Evolutionary conservation across 1,140 invertebrate genomes (phyloP).

Genomic region (Phocides pigmalion): DNA sequence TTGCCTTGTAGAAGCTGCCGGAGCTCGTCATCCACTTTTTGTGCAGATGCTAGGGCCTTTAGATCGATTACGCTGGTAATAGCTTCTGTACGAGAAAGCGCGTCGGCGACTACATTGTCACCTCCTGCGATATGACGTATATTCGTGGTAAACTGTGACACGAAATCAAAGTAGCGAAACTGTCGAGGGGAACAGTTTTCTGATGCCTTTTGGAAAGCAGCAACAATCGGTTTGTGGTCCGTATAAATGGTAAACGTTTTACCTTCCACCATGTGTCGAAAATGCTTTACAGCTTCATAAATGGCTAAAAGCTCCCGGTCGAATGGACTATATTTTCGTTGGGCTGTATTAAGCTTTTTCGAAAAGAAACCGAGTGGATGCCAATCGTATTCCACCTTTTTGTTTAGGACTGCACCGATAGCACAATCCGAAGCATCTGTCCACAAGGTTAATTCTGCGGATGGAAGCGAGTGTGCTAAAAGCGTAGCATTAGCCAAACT

Average conservation of each 20-base stretch:
- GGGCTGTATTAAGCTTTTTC: conserved; percentile 6
- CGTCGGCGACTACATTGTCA: not conserved
- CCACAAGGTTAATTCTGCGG: conserved; percentile 10
- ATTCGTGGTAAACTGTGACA: not conserved
- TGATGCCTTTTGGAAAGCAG: conserved; percentile 15
- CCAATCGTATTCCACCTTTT: not conserved
- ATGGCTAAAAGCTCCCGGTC: conserved; percentile 34
- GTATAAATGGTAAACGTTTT: conserved; percentile 16
- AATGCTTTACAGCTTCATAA: conserved; percentile 32
- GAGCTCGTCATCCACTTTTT: not conserved
- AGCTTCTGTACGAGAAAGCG: conserved; percentile 2
- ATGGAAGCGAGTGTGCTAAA: conserved; percentile 1
- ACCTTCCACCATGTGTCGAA: conserved; percentile 25
- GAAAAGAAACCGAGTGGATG: conserved; percentile 15
- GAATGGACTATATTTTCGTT: conserved; percentile 15
- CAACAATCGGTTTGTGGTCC: conserved; percentile 25
- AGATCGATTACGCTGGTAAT: not conserved
- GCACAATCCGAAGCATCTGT: conserved; percentile 13
- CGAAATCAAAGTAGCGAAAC: conserved; percentile 31
- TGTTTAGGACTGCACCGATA: not conserved
- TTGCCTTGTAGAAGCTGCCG: not conserved
- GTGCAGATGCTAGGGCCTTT: not conserved
- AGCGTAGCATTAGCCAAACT: conserved; percentile 4
- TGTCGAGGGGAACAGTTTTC: conserved; percentile 34
- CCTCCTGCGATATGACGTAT: not conserved